Evolutionary conservation across 2,113 vertebrate genomes (phyloP).

Genomic region (Nansenia antarctica): DNA sequence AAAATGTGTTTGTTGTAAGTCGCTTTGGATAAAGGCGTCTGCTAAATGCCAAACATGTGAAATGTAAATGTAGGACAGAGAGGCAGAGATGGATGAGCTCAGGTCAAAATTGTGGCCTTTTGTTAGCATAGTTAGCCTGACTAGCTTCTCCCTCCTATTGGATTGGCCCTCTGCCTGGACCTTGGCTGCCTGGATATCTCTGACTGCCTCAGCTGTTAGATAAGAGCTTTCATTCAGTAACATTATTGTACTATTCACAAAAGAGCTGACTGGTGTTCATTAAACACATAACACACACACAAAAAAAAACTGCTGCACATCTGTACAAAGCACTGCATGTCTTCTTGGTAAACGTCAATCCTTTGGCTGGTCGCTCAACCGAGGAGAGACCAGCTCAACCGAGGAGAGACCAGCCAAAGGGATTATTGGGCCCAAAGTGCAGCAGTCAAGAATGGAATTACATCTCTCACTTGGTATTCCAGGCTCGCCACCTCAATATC

Average conservation of each 20-base stretch:
- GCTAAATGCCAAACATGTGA: no score
- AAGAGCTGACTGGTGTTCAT: conserved; percentile 64
- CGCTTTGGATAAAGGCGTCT: no score
- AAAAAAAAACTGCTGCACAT: conserved; percentile 52
- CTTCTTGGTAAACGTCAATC: conserved; percentile 66
- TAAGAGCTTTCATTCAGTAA: neutral
- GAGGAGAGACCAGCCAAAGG: conserved; percentile 40
- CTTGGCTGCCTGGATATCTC: no score
- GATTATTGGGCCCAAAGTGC: conserved; percentile 55
- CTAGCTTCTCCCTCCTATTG: neutral
- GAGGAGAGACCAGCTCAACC: no score
- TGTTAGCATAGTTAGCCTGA: neutral
- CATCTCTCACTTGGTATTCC: conserved; percentile 48
- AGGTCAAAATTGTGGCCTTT: neutral
- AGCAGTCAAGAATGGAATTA: conserved; percentile 47
- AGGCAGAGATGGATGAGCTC: no score
- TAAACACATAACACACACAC: no score
- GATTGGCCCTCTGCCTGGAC: no score
- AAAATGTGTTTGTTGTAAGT: no score
- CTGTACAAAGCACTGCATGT: conserved; percentile 64
- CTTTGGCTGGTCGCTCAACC: no score
- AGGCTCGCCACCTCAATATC: no score
- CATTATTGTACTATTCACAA: conserved; percentile 55
- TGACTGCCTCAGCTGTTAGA: no score
- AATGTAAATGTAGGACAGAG: no score